Evolutionary conservation across 2,888 invertebrate species (phyloP).

Genomic region (Adela reaumurella): DNA sequence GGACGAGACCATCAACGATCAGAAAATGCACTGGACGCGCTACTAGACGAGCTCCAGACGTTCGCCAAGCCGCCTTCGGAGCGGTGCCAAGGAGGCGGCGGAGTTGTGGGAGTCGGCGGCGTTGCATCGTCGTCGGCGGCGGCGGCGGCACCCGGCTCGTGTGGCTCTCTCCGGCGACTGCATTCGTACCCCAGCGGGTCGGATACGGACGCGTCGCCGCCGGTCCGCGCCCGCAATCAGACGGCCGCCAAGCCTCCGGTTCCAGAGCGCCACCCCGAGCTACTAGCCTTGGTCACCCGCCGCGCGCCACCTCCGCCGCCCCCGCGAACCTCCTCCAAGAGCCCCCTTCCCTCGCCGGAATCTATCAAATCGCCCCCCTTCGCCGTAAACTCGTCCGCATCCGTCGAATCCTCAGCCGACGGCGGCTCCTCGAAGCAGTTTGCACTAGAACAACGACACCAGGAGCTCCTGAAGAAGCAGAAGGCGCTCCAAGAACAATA

Average conservation of each 20-base stretch:
- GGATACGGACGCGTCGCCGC: slow-evolving; percentile 75
- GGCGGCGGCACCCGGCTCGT: slow-evolving; percentile 8
- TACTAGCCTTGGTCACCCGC: slow-evolving; percentile 66
- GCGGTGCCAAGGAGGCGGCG: slow-evolving; percentile 12
- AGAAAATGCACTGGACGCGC: slow-evolving; percentile 96
- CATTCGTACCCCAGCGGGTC: slow-evolving; percentile 85
- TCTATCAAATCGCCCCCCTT: slow-evolving; percentile 65
- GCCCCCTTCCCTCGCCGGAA: slow-evolving; percentile 82
- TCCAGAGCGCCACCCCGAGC: slow-evolving; percentile 76
- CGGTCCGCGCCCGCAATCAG: slow-evolving; percentile 61
- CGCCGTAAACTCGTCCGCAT: slow-evolving; percentile 29
- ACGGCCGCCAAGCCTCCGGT: slow-evolving; percentile 71
- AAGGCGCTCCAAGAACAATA: slow-evolving; percentile 89
- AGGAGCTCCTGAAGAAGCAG: slow-evolving; percentile 84
- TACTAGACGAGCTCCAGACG: slow-evolving; percentile 90
- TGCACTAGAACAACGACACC: slow-evolving; percentile 76
- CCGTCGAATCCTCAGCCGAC: too few species aligned
- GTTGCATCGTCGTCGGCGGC: slow-evolving; percentile 29
- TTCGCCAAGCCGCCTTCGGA: slow-evolving; percentile 68
- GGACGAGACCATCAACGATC: slow-evolving; percentile 56
- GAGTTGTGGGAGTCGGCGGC: slow-evolving; percentile 56
- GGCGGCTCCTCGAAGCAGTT: slow-evolving; percentile 7
- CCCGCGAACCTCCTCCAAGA: slow-evolving; percentile 85
- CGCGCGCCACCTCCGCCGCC: slow-evolving; percentile 88
- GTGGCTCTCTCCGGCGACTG: slow-evolving; percentile 66